Evolutionary conservation across 2,797 vertebrate genomes (phyloP), one percentile per base, ranked within the genome.

Genomic region (Periparus ater): DNA sequence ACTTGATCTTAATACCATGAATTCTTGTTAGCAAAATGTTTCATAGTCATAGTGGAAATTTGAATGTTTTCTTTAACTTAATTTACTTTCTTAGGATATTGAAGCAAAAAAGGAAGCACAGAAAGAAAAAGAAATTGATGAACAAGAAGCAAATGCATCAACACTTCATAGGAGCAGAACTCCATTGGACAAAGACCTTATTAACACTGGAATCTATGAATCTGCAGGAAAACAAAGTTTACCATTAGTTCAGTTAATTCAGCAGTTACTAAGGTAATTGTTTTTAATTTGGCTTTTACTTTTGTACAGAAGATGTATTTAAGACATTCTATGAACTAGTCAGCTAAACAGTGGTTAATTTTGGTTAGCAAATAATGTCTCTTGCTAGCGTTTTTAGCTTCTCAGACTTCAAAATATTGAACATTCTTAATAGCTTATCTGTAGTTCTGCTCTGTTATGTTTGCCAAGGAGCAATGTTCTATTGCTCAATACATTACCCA

Each of bases 71-170:
- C 18, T 94, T 80, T 45, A 75, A 17, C 51, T 60, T 87, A 6
- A 42, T 91, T 71, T 88, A 53, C n/a, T 40, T 79, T 95, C 96
- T 65, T 93, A 98, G 99, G 99, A 99, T 88, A 99, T 99, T 50
- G 99, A 99, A 98, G 99, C 99, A n/a, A 99, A 99, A 97, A 99
- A 99, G 94, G 99, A 99, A 97, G 99, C 99, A 16, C 99, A 99
- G 97, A 99, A 99, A 85, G 99, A 99, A 96, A 99, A 99, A 97
- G 99, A 99, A 98, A 99, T 99, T 9, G 99, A 99, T 89, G 99
- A 99, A 91, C 99, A 99, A 96, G 99, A 99, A 97, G 99, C 99
- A 50, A 99, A 98, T 55, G 99, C 99, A 22, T 99, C 99, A 27
- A 98, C 98, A 0, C 98, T 99, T 97, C 99, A 99, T 12, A 98